Conservation (phyloP, 2,113 vertebrate genomes). For the Mustela nigripes region DNA sequence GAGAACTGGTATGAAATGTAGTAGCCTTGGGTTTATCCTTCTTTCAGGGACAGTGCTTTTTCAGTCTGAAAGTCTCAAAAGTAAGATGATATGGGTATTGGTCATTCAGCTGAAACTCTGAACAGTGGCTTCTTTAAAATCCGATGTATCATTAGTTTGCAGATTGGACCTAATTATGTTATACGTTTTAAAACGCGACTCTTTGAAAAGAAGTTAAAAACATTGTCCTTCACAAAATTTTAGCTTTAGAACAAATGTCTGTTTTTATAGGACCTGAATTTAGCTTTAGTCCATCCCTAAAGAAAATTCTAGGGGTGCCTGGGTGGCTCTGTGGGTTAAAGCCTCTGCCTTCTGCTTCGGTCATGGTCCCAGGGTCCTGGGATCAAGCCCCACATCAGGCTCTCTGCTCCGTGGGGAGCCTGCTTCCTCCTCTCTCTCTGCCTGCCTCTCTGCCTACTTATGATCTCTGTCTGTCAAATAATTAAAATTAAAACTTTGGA, state of each 20-base stretch:
- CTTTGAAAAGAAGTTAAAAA: conserved; percentile 34
- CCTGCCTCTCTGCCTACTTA: too few relatives aligned
- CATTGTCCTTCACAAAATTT: conserved; percentile 15
- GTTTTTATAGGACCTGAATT: neutral
- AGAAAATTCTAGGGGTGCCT: neutral
- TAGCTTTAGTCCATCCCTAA: neutral
- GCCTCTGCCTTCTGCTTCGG: too few relatives aligned
- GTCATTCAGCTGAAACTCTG: conserved; percentile 60
- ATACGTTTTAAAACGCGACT: conserved; percentile 35
- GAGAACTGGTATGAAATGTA: conserved; percentile 17
- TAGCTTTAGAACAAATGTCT: neutral
- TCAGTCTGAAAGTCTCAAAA: conserved; percentile 32
- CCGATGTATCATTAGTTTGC: conserved; percentile 33
- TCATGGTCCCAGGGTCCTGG: too few relatives aligned
- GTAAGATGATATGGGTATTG: conserved; percentile 44
- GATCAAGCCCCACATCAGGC: too few relatives aligned
- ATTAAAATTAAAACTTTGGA: too few relatives aligned
- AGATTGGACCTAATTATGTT: conserved; percentile 57
- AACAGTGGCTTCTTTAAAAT: conserved; percentile 51
- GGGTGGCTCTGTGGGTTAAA: too few relatives aligned
- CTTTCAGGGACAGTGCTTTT: neutral
- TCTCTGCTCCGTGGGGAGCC: too few relatives aligned
- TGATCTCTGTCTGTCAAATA: too few relatives aligned
- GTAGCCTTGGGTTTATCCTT: conserved; percentile 34
- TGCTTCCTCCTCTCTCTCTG: too few relatives aligned